phyloP scores from a whole-genome alignment of 1,140 invertebrate genomes.

The Solenopsis fugax region DNA sequence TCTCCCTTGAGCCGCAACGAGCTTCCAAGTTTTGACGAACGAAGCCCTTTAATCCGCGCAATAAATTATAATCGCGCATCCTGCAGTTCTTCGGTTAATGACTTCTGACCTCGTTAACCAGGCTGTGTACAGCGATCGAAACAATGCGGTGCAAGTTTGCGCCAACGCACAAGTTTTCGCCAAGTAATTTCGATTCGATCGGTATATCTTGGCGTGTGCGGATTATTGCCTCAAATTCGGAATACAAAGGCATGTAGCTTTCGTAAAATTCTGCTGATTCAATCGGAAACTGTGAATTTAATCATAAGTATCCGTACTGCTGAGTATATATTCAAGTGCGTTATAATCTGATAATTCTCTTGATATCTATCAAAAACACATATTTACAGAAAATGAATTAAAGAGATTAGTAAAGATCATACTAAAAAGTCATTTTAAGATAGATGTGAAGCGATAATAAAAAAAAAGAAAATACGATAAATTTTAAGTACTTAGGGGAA shows the following conservation, averaged over 20 bases:
- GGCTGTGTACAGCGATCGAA: constrained; percentile 17
- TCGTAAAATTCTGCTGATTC: not conserved
- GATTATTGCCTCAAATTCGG: constrained; percentile 9
- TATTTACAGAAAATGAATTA: not conserved
- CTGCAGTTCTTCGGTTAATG: constrained; percentile 47
- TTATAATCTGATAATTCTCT: not conserved
- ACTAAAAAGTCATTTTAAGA: not conserved
- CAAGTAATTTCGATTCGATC: constrained; percentile 42
- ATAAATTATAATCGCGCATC: constrained; percentile 62
- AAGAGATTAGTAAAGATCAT: not conserved
- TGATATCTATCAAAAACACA: not conserved
- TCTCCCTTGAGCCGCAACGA: constrained; percentile 28
- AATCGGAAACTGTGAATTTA: not conserved
- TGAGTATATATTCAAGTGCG: not conserved
- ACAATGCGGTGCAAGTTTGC: constrained; percentile 47
- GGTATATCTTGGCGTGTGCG: not conserved
- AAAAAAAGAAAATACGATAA: not conserved
- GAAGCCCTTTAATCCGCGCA: constrained; percentile 61
- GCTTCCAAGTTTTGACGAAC: constrained; percentile 60
- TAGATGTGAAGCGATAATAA: not conserved
- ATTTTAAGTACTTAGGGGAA: not conserved
- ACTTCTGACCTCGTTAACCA: constrained; percentile 62
- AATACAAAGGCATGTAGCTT: constrained; percentile 3
- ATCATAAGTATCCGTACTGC: not conserved
- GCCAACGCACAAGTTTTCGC: constrained; percentile 10